Conservation (phyloP, 2,888 invertebrate species). For the Macaria liturata region DNA sequence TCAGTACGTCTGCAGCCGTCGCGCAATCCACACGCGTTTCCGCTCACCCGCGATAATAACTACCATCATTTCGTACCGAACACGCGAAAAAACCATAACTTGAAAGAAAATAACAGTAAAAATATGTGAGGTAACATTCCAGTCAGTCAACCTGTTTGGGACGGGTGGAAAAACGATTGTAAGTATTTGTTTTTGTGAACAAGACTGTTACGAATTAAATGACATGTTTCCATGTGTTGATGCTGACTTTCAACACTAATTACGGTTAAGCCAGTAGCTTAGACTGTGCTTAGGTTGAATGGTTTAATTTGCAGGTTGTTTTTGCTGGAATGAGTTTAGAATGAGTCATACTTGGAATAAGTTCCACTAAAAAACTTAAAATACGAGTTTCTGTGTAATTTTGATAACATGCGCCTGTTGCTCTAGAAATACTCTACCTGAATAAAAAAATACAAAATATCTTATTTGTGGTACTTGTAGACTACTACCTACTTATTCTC, state of each 20-base stretch:
- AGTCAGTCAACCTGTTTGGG: conserved; percentile 25
- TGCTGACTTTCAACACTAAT: conserved; percentile 19
- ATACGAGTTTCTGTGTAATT: too few species aligned
- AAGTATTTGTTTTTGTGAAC: conserved; percentile 27
- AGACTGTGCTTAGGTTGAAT: conserved; percentile 18
- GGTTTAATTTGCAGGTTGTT: conserved; percentile 14
- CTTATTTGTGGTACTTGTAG: too few species aligned
- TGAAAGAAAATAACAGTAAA: conserved; percentile 28
- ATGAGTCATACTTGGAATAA: too few species aligned
- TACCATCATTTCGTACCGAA: conserved; percentile 31
- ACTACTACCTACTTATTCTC: too few species aligned
- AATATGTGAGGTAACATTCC: conserved; percentile 34
- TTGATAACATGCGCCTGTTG: too few species aligned
- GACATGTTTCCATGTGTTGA: conserved; percentile 14
- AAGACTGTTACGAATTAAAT: conserved; percentile 10
- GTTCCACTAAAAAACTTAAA: too few species aligned
- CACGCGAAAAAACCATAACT: conserved; percentile 36
- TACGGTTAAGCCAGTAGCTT: conserved; percentile 22
- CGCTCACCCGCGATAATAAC: conserved; percentile 2
- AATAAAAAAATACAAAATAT: too few species aligned
- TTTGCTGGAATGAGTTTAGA: too few species aligned
- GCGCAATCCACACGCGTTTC: conserved; percentile 37
- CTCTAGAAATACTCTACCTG: too few species aligned
- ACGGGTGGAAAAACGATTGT: conserved; percentile 32
- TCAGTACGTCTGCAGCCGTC: conserved; percentile 48